Evolutionary conservation across 1,140 invertebrate genomes (phyloP).

Genomic region (Drosophila subobscura): DNA sequence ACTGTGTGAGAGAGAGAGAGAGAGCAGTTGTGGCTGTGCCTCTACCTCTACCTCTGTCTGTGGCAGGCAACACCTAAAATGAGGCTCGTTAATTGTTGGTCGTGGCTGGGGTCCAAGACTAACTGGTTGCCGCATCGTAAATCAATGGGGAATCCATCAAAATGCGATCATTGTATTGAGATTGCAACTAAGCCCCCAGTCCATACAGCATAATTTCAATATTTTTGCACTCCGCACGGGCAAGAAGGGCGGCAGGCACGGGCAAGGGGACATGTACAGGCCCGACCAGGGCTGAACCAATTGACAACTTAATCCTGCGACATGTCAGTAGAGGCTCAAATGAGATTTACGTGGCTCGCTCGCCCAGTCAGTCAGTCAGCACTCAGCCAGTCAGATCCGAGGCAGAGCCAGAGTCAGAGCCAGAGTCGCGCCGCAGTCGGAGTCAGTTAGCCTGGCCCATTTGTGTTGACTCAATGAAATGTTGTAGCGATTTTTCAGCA

Average conservation of each 20-base stretch:
- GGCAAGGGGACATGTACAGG: background rate
- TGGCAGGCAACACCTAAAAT: slow-evolving; percentile 59
- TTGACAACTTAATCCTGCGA: slow-evolving; percentile 82
- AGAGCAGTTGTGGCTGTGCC: too few relatives aligned
- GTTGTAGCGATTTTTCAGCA: slow-evolving; percentile 64
- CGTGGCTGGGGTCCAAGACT: background rate
- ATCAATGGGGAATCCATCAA: slow-evolving; percentile 80
- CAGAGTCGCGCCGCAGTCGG: too few relatives aligned
- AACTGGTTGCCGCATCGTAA: slow-evolving; percentile 62
- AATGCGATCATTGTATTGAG: slow-evolving; percentile 77
- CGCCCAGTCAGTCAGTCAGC: slow-evolving; percentile 20
- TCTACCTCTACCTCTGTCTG: slow-evolving; percentile 1
- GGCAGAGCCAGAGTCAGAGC: too few relatives aligned
- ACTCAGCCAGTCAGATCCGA: slow-evolving; percentile 4
- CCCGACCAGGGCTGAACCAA: slow-evolving; percentile 47
- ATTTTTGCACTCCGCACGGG: slow-evolving; percentile 61
- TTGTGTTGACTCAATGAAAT: slow-evolving; percentile 63
- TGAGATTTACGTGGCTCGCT: slow-evolving; percentile 69
- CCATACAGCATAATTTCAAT: slow-evolving; percentile 65
- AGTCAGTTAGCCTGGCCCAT: slow-evolving; percentile 56
- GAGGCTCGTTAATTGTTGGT: slow-evolving; percentile 69
- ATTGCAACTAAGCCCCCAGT: slow-evolving; percentile 71
- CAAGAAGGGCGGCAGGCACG: background rate
- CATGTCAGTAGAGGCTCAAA: slow-evolving; percentile 80
- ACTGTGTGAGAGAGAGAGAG: background rate